Percentiles rank a stretch among this genome's conserved stretches.
Evolutionary conservation across 2,888 invertebrate species (phyloP).

Genomic region (Periphyllus acericola): DNA sequence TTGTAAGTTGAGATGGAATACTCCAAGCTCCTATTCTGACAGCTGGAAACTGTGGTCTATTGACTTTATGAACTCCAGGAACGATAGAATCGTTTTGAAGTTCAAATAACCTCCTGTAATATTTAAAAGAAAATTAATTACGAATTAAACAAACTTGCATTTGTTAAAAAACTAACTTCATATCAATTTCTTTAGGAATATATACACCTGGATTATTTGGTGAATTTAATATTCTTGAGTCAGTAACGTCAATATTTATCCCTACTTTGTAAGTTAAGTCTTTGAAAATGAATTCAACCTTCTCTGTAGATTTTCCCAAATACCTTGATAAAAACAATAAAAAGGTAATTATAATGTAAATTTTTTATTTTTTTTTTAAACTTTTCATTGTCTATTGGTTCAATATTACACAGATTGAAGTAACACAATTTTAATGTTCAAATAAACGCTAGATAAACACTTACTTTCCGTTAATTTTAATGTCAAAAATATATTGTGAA

Average conservation of each 20-base stretch:
- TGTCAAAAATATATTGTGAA: conserved; percentile 46
- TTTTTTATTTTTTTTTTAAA: not conserved
- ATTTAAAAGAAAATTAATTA: conserved; percentile 12
- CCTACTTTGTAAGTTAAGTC: conserved; percentile 47
- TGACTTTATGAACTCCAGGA: conserved; percentile 71
- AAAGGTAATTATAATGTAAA: not conserved
- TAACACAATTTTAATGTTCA: not conserved
- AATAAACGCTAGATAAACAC: not conserved
- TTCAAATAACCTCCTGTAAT: conserved; percentile 63
- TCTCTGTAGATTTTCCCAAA: conserved; percentile 51
- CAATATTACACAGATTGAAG: not conserved
- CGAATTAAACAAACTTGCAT: not conserved
- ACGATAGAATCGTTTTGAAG: conserved; percentile 65
- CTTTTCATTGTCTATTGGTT: too few relatives aligned
- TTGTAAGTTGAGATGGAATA: conserved; percentile 67
- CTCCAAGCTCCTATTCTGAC: conserved; percentile 68
- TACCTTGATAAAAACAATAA: conserved; percentile 21
- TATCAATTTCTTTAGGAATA: conserved; percentile 16
- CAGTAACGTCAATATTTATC: conserved; percentile 49
- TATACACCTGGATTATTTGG: not conserved
- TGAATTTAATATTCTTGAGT: conserved; percentile 25
- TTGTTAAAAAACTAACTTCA: conserved; percentile 22
- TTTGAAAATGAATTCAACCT: conserved; percentile 45
- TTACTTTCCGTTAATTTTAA: conserved; percentile 43
- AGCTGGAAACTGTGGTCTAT: conserved; percentile 73